A percentile compares a stretch with the other conserved stretches of the same genome.
These are phyloP conservation scores for Chrysochloris asiatica DNA, from an alignment of 2,113 vertebrate species.

Conservation along the genomic window DNA sequence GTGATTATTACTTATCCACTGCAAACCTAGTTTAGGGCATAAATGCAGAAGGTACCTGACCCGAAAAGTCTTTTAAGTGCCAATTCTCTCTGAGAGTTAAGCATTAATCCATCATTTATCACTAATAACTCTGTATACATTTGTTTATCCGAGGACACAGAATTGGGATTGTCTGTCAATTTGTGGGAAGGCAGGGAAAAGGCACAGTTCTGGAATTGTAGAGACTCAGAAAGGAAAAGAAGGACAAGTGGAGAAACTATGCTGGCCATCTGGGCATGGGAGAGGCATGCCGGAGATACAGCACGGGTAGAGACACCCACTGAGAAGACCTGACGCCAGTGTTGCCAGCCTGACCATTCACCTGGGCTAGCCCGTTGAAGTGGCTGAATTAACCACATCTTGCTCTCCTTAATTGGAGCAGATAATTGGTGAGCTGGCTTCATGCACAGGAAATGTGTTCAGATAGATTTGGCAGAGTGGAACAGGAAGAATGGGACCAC, in stretches of 20 bases:
- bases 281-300: conserved; percentile 21
- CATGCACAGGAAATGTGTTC: conserved; percentile 72
- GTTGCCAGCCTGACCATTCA: not conserved
- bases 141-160: conserved; percentile 5
- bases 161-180: not conserved
- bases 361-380: not conserved
- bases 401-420: conserved; percentile 74
- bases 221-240: not conserved
- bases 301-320: not conserved
- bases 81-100: not conserved
- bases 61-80: not conserved
- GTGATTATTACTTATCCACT: not conserved
- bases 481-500: conserved; percentile 71
- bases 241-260: not conserved
- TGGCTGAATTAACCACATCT: conserved; percentile 37
- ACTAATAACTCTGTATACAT: not conserved
- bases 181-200: not conserved
- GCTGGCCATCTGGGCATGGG: conserved; percentile 28
- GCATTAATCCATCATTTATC: not conserved
- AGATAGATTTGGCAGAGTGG: conserved; percentile 40
- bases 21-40: not conserved
- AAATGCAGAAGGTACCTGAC: not conserved
- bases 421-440: conserved; percentile 75
- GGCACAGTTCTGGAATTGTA: not conserved
- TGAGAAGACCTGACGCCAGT: not conserved